Evolutionary conservation across 2,797 vertebrate genomes (phyloP).

Genomic region (Ceryle rudis): DNA sequence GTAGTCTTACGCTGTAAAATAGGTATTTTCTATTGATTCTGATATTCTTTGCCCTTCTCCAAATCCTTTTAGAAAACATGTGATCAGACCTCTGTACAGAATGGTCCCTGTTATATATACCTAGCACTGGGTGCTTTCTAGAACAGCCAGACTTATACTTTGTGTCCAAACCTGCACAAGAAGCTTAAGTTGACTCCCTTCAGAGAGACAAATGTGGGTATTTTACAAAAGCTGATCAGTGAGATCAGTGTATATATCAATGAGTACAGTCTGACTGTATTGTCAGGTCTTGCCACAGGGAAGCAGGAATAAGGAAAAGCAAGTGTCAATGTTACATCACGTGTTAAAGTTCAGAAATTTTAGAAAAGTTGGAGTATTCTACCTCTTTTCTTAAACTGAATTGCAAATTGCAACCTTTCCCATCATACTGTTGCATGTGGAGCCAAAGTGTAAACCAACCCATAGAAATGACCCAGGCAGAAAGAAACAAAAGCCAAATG

Average conservation of each 20-base stretch:
- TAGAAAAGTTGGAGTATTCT: neutral
- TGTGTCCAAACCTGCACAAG: neutral
- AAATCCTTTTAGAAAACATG: neutral
- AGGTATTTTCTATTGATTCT: neutral
- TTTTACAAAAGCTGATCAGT: neutral
- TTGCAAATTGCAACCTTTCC: neutral
- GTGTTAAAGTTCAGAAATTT: neutral
- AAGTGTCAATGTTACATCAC: rapidly evolving
- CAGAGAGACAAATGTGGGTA: neutral
- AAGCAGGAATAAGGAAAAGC: neutral
- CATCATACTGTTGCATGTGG: neutral
- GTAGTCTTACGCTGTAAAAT: neutral
- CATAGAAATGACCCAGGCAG: neutral
- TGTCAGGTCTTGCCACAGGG: neutral
- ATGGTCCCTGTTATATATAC: neutral
- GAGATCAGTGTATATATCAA: neutral
- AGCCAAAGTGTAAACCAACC: neutral
- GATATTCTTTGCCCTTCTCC: neutral
- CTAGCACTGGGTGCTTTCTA: neutral
- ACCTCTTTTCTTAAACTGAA: neutral
- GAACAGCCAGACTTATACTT: neutral
- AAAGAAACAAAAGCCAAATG: neutral
- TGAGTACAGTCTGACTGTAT: neutral
- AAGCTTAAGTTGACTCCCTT: neutral
- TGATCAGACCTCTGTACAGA: neutral